phyloP scores from a whole-genome alignment of 1,140 invertebrate species.

The Calliopsis andreniformis region DNA sequence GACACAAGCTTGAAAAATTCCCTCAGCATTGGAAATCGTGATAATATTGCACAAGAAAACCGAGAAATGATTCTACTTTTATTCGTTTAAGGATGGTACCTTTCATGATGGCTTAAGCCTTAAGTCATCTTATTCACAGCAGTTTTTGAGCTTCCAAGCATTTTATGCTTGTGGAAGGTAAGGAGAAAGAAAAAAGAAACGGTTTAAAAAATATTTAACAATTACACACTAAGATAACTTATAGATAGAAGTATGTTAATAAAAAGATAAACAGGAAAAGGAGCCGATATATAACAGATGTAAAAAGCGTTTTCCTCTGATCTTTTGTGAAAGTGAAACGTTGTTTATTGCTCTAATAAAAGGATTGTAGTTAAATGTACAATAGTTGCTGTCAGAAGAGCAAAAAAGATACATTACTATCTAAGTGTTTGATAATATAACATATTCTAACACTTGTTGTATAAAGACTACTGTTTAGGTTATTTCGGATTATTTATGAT shows the following conservation, averaged over 20 bases:
- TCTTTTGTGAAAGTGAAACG: conserved; percentile 44
- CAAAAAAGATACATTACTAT: conserved; percentile 59
- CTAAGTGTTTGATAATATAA: conserved; percentile 64
- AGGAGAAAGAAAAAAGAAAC: conserved; percentile 44
- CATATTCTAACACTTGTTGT: conserved; percentile 63
- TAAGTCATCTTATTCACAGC: conserved; percentile 15
- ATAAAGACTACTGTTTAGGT: conserved; percentile 59
- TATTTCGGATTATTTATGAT: conserved; percentile 60
- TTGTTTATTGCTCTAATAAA: conserved; percentile 59
- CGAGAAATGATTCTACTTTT: conserved; percentile 18
- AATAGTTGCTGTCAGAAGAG: conserved; percentile 50
- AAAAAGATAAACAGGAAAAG: conserved; percentile 15
- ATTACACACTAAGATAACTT: conserved; percentile 14
- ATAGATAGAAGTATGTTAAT: conserved; percentile 34
- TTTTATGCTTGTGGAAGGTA: too few relatives aligned
- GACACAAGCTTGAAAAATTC: conserved; percentile 25
- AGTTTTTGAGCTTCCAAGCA: conserved; percentile 30
- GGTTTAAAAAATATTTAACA: conserved; percentile 33
- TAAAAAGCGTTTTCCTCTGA: conserved; percentile 42
- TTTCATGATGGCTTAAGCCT: too few relatives aligned
- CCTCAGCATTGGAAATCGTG: conserved; percentile 11
- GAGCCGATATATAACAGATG: conserved; percentile 16
- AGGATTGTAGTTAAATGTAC: conserved; percentile 62
- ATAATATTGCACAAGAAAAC: conserved; percentile 19
- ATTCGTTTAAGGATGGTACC: conserved; percentile 26